phyloP scores from a whole-genome alignment of 2,888 invertebrate species.

The Atethmia centrago region DNA sequence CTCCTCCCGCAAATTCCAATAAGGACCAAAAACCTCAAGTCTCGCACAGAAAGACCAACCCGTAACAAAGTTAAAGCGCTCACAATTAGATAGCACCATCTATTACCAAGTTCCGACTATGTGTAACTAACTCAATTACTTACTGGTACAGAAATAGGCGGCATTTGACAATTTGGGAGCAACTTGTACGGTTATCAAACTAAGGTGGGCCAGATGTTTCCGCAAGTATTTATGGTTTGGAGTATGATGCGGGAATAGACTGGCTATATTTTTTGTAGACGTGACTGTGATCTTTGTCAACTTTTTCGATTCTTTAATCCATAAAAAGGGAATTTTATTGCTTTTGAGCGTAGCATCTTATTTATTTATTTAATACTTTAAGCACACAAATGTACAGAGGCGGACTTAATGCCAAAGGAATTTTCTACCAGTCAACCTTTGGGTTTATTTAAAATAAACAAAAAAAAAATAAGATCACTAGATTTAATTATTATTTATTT shows the following conservation, averaged over 20 bases:
- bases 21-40: conserved; percentile 1
- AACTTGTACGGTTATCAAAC: conserved; percentile 45
- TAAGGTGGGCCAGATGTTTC: conserved; percentile 45
- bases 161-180: conserved; percentile 62
- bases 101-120: conserved; percentile 61
- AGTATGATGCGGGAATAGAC: background rate
- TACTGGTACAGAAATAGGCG: conserved; percentile 60
- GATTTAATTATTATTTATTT: background rate
- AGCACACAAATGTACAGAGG: too few relatives aligned
- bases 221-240: conserved; percentile 24
- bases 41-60: conserved; percentile 36
- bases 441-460: too few relatives aligned
- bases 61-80: conserved; percentile 60
- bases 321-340: background rate
- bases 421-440: too few relatives aligned
- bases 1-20: conserved; percentile 1
- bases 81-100: conserved; percentile 62
- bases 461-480: too few relatives aligned
- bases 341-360: background rate
- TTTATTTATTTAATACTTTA: too few relatives aligned
- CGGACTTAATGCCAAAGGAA: too few relatives aligned
- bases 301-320: background rate
- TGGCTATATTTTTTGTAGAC: conserved; percentile 2
- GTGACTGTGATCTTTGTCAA: background rate
- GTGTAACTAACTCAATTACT: conserved; percentile 69